phyloP scores from a whole-genome alignment of 2,113 vertebrate species.

The Otocyon megalotis region DNA sequence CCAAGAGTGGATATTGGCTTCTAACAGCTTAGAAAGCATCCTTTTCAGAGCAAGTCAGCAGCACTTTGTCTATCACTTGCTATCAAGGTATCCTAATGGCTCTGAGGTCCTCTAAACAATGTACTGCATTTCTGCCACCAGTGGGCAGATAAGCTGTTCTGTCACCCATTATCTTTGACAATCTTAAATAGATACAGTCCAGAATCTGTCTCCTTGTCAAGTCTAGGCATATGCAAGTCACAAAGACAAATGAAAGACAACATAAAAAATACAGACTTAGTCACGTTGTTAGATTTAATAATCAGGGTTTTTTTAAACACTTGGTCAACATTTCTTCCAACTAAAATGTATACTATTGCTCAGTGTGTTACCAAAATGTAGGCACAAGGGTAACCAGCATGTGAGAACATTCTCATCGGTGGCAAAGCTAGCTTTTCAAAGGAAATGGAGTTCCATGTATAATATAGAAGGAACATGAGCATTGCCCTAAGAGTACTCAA shows the following conservation, averaged over 20 bases:
- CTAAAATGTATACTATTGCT: constrained; percentile 3
- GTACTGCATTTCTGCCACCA: constrained; percentile 50
- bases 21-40: constrained; percentile 36
- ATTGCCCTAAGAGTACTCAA: background rate
- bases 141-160: constrained; percentile 58
- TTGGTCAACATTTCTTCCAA: constrained; percentile 12
- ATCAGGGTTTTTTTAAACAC: constrained; percentile 27
- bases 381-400: background rate
- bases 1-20: background rate
- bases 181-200: constrained; percentile 68
- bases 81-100: constrained; percentile 55
- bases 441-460: background rate
- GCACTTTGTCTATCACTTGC: background rate
- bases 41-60: constrained; percentile 48
- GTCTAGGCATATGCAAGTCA: constrained; percentile 13
- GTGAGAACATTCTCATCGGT: background rate
- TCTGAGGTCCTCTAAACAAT: constrained; percentile 16
- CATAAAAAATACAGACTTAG: background rate
- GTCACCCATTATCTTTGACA: constrained; percentile 59
- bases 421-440: background rate
- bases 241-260: constrained; percentile 72
- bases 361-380: background rate
- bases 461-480: background rate
- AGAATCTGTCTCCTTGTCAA: constrained; percentile 61
- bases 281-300: background rate